These are phyloP conservation scores for Pangasius mekongensis DNA, from an alignment of 2,797 vertebrate species.

Conservation along the genomic window DNA sequence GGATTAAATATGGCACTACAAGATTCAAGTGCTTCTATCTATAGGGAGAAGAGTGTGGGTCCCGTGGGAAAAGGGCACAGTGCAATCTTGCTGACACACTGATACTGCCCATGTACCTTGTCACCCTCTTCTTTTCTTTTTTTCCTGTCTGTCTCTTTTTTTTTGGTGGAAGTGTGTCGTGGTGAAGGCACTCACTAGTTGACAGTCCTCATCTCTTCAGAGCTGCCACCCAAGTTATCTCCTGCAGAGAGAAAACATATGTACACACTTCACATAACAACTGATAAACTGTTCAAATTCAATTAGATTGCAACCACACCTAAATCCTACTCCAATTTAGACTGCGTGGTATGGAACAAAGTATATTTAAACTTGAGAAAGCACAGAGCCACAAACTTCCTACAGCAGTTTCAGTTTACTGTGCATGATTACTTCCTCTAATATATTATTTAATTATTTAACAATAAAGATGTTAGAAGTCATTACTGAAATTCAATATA, in stretches of 20 bases:
- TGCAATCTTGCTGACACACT: slow-evolving; percentile 76
- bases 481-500: slow-evolving; percentile 9
- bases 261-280: slow-evolving; percentile 41
- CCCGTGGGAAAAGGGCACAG: slow-evolving; percentile 78
- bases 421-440: neutral
- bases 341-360: neutral
- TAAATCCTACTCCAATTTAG: neutral
- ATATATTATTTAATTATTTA: neutral
- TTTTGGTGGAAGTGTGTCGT: slow-evolving; percentile 7
- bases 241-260: slow-evolving; percentile 50
- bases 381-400: neutral
- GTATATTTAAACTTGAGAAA: neutral
- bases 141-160: neutral
- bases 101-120: slow-evolving; percentile 76
- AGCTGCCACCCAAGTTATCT: slow-evolving; percentile 40
- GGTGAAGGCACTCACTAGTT: slow-evolving; percentile 19
- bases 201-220: slow-evolving; percentile 32
- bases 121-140: slow-evolving; percentile 55
- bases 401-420: neutral
- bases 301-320: slow-evolving; percentile 22
- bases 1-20: slow-evolving; percentile 79
- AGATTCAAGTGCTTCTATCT: slow-evolving; percentile 74
- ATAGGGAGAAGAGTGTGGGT: slow-evolving; percentile 73
- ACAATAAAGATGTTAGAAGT: neutral
- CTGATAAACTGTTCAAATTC: slow-evolving; percentile 36